phyloP scores from a whole-genome alignment of 2,888 invertebrate species.

The Synergus itoensis region DNA sequence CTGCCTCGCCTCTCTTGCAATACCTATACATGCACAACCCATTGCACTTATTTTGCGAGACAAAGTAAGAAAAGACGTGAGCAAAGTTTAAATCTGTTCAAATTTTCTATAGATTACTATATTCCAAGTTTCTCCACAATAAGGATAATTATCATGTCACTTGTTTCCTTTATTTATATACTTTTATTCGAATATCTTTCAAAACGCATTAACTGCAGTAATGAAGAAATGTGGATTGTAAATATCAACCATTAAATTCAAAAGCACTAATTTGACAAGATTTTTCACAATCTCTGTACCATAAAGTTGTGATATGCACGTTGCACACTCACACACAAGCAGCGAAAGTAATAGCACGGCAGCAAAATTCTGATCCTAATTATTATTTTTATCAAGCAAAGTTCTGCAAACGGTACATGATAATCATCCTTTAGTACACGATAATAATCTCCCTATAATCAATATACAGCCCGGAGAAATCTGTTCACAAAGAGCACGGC shows the following conservation, averaged over 20 bases:
- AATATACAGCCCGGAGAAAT: conserved; percentile 15
- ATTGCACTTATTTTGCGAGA: conserved; percentile 59
- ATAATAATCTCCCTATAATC: conserved; percentile 40
- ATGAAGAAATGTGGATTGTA: no score
- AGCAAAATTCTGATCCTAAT: conserved; percentile 13
- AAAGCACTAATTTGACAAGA: neutral
- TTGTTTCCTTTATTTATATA: no score
- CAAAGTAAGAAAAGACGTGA: conserved; percentile 42
- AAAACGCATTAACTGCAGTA: no score
- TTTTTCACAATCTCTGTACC: neutral
- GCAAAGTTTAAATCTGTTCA: neutral
- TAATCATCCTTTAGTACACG: conserved; percentile 45
- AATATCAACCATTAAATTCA: neutral
- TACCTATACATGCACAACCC: conserved; percentile 54
- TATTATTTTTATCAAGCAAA: conserved; percentile 40
- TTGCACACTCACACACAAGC: neutral
- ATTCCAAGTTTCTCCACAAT: neutral
- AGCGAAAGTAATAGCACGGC: neutral
- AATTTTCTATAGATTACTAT: neutral
- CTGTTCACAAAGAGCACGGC: conserved; percentile 15
- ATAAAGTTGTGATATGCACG: neutral
- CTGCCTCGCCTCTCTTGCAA: conserved; percentile 66
- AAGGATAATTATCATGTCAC: no score
- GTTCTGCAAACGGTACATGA: conserved; percentile 50
- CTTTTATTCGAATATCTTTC: no score